Base-by-base conservation (phyloP, 1,140 invertebrate species). In the Euwallacea fornicatus region DNA sequence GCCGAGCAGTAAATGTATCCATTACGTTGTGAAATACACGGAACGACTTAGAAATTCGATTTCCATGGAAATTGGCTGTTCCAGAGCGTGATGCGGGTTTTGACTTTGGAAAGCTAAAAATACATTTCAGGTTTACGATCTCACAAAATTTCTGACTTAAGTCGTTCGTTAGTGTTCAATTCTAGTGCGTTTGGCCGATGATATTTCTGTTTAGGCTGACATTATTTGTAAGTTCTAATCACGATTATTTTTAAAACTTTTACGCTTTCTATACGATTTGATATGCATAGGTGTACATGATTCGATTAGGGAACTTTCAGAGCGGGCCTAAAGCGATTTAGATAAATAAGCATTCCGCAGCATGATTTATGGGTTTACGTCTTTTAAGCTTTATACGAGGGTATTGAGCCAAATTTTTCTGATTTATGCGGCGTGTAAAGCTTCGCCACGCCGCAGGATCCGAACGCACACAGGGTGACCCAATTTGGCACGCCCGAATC, bases 161-260 rank as follows among this genome's bases (percentile, higher is more conserved):
- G 44, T 42, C 47, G 33, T 33, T 33, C 21, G 21, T 54, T 65
- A 65, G 63, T 65, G 16, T 55, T 65, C 63, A 41, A 54, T 65
- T 21, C 8, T 50, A 50, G 43, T 53, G 47, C 63, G 63, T 55
- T 54, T 65, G 62, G 54, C 63, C 63, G n/a, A 65, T 65, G 54
- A 43, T 65, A 41, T 65, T 65, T 65, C 41, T 50, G 63, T 65
- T 65, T 65, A 54, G 63, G n/a, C 41, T 65, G 46, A 55, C 42
- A n/a, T 33, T 33, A 33, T 33, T 33, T 33, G 21, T 62, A 43
- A 43, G 60, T 62, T 43, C 13, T n/a, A 41, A 61, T 33, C 21
- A 33, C 21, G 21, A 61, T 42, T 62, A 41, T 62, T 62, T 62
- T 47, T 46, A 62, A 46, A 62, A 42, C 16, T 43, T 62, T 62